phyloP scores from a whole-genome alignment of 2,797 vertebrate genomes.

The Falco naumanni region DNA sequence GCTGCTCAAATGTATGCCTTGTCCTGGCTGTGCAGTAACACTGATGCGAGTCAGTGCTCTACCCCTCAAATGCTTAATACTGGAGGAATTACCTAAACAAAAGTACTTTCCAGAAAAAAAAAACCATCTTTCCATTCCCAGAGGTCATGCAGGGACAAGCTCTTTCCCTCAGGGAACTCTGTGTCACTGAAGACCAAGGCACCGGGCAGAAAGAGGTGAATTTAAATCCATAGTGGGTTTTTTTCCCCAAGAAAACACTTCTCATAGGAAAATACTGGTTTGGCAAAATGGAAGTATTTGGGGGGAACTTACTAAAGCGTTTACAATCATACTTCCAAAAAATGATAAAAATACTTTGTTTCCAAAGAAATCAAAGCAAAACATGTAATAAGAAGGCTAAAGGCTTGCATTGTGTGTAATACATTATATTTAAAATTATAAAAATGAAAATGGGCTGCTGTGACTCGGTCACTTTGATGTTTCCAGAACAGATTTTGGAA shows the following conservation, averaged over 20 bases:
- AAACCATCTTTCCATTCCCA: not conserved
- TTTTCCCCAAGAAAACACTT: not conserved
- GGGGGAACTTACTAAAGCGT: not conserved
- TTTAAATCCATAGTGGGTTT: not conserved
- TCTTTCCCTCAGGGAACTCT: not conserved
- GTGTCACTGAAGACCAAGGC: not conserved
- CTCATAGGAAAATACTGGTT: not conserved
- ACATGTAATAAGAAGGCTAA: not conserved
- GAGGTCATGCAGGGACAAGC: not conserved
- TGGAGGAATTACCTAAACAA: not conserved
- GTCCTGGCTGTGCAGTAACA: not conserved
- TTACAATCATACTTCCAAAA: not conserved
- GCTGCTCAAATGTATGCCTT: not conserved
- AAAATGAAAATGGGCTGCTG: not conserved
- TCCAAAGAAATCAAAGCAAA: not conserved
- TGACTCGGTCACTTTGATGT: not conserved
- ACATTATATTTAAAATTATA: not conserved
- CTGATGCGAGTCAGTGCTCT: not conserved
- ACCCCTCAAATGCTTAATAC: not conserved
- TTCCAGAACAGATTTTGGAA: constrained; percentile 43
- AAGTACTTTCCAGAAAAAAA: not conserved
- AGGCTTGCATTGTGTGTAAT: not conserved
- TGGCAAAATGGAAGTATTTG: constrained; percentile 4
- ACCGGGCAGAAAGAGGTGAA: not conserved
- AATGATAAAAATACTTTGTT: not conserved